Percentiles rank a stretch among this genome's conserved stretches.
Evolutionary conservation across 2,113 vertebrate species (phyloP).

Genomic region (Petrocephalus zakoni): DNA sequence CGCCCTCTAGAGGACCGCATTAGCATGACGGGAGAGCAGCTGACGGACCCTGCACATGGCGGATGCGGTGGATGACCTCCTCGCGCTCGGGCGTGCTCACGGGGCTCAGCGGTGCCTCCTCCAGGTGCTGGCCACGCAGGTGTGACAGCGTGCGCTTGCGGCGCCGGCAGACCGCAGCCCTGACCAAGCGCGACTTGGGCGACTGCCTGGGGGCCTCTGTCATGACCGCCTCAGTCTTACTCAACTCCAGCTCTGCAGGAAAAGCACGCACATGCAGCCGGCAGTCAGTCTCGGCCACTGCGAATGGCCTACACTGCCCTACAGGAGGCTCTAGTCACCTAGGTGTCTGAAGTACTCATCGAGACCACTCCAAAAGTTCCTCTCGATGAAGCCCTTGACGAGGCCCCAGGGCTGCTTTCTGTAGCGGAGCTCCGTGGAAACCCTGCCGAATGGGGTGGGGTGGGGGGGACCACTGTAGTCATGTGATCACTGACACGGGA

Average conservation of each 20-base stretch:
- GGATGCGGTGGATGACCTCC: conserved; percentile 84
- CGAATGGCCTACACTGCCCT: background rate
- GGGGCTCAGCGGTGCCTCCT: conserved; percentile 78
- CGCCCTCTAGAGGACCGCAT: background rate
- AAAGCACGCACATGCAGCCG: background rate
- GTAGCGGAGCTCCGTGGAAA: conserved; percentile 93
- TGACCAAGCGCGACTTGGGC: conserved; percentile 80
- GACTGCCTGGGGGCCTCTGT: conserved; percentile 80
- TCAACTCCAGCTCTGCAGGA: conserved; percentile 76
- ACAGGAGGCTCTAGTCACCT: conserved; percentile 52
- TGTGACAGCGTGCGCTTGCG: conserved; percentile 81
- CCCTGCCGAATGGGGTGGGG: conserved; percentile 52
- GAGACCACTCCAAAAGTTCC: conserved; percentile 96
- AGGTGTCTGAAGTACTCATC: conserved; percentile 95
- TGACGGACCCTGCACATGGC: conserved; percentile 78
- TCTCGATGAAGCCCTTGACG: conserved; percentile 97
- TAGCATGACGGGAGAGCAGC: background rate
- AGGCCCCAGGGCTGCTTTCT: conserved; percentile 96
- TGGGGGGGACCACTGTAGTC: background rate
- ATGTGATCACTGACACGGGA: background rate
- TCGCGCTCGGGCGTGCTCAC: conserved; percentile 93
- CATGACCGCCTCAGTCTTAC: conserved; percentile 78
- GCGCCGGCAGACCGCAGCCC: conserved; percentile 70
- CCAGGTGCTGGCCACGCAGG: conserved; percentile 79
- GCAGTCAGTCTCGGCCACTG: background rate